Conservation (phyloP, 2,888 invertebrate species). For the Diadegma fenestrale region DNA sequence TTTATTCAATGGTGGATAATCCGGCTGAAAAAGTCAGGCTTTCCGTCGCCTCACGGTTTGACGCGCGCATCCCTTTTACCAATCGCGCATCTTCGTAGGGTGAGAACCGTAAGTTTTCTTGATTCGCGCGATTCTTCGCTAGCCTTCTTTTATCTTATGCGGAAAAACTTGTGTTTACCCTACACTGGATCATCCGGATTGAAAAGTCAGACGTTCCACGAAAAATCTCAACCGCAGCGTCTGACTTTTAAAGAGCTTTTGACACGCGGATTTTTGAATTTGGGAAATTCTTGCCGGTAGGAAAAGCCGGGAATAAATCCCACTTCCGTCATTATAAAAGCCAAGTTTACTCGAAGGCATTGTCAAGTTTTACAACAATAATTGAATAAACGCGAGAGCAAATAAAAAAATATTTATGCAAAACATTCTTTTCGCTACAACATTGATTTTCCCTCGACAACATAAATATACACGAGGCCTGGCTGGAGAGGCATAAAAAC, state of each 20-base stretch:
- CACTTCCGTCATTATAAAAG: neutral
- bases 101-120: slow-evolving; percentile 27
- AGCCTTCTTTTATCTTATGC: slow-evolving; percentile 29
- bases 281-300: neutral
- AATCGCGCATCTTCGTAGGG: slow-evolving; percentile 5
- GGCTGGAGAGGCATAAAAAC: neutral
- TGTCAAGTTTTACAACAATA: neutral
- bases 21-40: slow-evolving; percentile 78
- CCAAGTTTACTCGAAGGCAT: neutral
- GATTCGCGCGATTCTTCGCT: slow-evolving; percentile 55
- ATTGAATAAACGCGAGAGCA: neutral
- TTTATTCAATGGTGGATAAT: slow-evolving; percentile 76
- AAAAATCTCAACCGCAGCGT: slow-evolving; percentile 6
- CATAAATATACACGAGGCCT: neutral
- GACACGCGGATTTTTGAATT: slow-evolving; percentile 34
- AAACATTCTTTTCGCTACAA: neutral
- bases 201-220: slow-evolving; percentile 59
- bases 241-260: slow-evolving; percentile 55
- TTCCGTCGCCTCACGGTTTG: slow-evolving; percentile 49
- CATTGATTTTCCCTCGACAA: neutral
- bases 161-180: slow-evolving; percentile 60
- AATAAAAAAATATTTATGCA: slow-evolving; percentile 23
- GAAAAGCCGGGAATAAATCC: neutral
- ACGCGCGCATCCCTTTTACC: slow-evolving; percentile 34
- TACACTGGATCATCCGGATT: slow-evolving; percentile 68